Conservation (phyloP, 1,140 invertebrate genomes). For the Vollenhovia emeryi region DNA sequence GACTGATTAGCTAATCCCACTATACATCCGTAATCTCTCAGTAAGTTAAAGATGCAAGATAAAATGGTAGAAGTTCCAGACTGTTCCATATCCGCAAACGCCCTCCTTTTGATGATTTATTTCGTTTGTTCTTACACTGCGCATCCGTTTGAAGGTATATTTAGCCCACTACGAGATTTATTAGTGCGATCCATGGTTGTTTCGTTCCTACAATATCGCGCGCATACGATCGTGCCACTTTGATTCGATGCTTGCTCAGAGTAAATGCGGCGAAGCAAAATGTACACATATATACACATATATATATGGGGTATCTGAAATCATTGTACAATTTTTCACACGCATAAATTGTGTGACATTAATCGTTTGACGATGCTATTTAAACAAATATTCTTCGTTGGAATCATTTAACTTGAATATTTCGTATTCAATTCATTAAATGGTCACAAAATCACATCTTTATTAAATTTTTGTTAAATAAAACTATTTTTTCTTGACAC, state of each 20-base stretch:
- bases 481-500: not conserved
- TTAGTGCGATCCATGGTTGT: slow-evolving; percentile 36
- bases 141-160: slow-evolving; percentile 70
- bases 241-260: not conserved
- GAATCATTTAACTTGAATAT: not conserved
- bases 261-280: not conserved
- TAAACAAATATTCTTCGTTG: not conserved
- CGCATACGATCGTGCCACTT: not conserved
- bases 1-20: slow-evolving; percentile 85
- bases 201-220: slow-evolving; percentile 40
- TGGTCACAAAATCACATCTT: not conserved
- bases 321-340: not conserved
- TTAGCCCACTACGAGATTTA: slow-evolving; percentile 29
- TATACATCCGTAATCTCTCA: slow-evolving; percentile 83
- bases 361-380: not conserved
- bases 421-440: not conserved
- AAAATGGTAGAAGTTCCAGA: slow-evolving; percentile 82
- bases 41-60: slow-evolving; percentile 81
- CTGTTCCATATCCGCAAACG: slow-evolving; percentile 73
- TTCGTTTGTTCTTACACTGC: slow-evolving; percentile 60
- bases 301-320: slow-evolving; percentile 16
- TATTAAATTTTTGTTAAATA: not conserved
- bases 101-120: slow-evolving; percentile 19
- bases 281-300: no score
- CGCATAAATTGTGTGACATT: not conserved